Percentiles rank a stretch among this genome's conserved stretches.
phyloP scores from a whole-genome alignment of 2,797 vertebrate species.

The Melanotaenia trifasciata region DNA sequence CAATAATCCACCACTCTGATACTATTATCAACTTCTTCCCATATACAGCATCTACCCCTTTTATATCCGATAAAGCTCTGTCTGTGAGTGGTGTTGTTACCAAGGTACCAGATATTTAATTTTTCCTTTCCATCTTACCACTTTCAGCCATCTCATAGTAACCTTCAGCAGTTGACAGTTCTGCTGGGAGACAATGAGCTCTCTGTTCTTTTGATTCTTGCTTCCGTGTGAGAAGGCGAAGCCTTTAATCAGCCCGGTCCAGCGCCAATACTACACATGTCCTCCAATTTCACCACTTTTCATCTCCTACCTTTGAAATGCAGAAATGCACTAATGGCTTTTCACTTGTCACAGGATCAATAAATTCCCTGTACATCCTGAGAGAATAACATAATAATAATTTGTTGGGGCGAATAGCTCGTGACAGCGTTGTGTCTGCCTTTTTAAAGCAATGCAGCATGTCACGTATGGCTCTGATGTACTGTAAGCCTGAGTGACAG shows the following conservation, averaged over 20 bases:
- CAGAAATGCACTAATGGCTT: conserved; percentile 64
- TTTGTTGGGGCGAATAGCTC: conserved; percentile 38
- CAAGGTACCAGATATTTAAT: conserved; percentile 36
- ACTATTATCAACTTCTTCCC: conserved; percentile 6
- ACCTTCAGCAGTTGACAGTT: conserved; percentile 54
- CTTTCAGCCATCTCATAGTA: conserved; percentile 57
- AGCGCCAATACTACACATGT: conserved; percentile 58
- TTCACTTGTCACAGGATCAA: conserved; percentile 68
- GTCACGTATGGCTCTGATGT: conserved; percentile 30
- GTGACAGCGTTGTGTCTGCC: conserved; percentile 30
- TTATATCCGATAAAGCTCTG: conserved; percentile 33
- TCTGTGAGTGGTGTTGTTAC: conserved; percentile 30
- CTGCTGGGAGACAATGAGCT: conserved; percentile 63
- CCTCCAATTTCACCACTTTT: conserved; percentile 66
- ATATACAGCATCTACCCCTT: not conserved
- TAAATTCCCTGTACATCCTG: conserved; percentile 48
- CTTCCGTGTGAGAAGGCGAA: conserved; percentile 50
- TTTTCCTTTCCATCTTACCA: conserved; percentile 36
- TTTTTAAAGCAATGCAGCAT: conserved; percentile 5
- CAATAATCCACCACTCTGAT: conserved; percentile 10
- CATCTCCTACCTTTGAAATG: conserved; percentile 72
- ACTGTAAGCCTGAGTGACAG: conserved; percentile 41
- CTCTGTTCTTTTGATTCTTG: conserved; percentile 63
- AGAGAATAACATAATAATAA: conserved; percentile 53
- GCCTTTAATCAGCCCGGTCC: conserved; percentile 69